A percentile compares a stretch with the other conserved stretches of the same genome.
These are phyloP conservation scores for Microtus montanus DNA, from an alignment of 2,113 vertebrate species.

Conservation along the genomic window DNA sequence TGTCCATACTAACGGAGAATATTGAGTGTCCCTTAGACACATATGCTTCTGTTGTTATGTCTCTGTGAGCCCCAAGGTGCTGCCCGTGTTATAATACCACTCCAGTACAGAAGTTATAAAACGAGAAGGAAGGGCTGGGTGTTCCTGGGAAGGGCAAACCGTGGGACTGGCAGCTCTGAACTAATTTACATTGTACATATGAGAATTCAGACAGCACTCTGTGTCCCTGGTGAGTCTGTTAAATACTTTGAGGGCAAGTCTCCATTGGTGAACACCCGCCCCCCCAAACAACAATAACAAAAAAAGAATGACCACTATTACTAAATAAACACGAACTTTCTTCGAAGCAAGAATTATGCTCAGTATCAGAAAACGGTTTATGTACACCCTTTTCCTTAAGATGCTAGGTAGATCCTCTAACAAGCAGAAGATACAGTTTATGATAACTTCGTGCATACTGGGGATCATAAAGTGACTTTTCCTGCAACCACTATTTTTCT, in stretches of 20 bases:
- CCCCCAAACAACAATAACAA: neutral
- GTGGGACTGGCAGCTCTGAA: neutral
- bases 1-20: no score
- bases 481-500: neutral
- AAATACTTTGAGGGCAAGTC: neutral
- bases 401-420: neutral
- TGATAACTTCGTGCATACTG: neutral
- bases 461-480: neutral
- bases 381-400: neutral
- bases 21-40: neutral
- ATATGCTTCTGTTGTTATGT: neutral
- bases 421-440: neutral
- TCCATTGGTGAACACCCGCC: neutral
- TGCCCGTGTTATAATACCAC: neutral
- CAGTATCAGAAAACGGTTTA: conserved; percentile 21
- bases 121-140: neutral
- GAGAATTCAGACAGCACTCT: neutral
- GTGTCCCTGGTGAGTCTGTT: neutral
- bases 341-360: conserved; percentile 8
- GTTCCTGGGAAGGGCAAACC: neutral
- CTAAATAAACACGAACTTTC: neutral
- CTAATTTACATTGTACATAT: neutral
- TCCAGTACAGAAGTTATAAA: neutral
- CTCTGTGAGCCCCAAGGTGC: neutral
- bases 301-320: neutral